phyloP scores from a whole-genome alignment of 2,797 vertebrate genomes.

The Galago senegalensis region DNA sequence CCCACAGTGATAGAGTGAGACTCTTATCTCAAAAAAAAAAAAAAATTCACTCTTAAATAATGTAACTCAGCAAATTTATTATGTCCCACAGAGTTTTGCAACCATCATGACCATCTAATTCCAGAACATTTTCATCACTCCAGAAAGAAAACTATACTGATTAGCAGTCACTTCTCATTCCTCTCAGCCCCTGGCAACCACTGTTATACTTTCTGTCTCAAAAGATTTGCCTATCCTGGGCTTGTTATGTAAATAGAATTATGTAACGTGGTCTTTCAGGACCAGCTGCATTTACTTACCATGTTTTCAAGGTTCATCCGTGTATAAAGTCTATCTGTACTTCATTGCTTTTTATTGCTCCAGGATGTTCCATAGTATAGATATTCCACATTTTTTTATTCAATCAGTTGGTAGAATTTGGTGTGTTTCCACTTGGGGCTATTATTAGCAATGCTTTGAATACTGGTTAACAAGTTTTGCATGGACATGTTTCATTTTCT shows the following conservation, averaged over 20 bases:
- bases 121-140: neutral
- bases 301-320: neutral
- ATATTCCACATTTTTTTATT: neutral
- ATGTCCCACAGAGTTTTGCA: neutral
- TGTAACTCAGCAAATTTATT: neutral
- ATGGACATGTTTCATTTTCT: neutral
- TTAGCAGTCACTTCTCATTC: neutral
- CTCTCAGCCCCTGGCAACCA: neutral
- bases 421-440: neutral
- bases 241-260: neutral
- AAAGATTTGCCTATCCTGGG: neutral
- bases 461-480: neutral
- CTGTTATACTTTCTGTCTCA: neutral
- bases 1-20: too few relatives aligned
- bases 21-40: too few relatives aligned
- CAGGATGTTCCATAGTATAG: neutral
- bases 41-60: neutral
- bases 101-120: neutral
- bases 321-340: neutral
- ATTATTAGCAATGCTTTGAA: neutral
- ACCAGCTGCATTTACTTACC: neutral
- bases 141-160: neutral
- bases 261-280: neutral
- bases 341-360: neutral
- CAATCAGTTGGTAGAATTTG: neutral